These are phyloP conservation scores for Drosophila prostipennis DNA, from an alignment of 2,888 invertebrate species.

Conservation along the genomic window DNA sequence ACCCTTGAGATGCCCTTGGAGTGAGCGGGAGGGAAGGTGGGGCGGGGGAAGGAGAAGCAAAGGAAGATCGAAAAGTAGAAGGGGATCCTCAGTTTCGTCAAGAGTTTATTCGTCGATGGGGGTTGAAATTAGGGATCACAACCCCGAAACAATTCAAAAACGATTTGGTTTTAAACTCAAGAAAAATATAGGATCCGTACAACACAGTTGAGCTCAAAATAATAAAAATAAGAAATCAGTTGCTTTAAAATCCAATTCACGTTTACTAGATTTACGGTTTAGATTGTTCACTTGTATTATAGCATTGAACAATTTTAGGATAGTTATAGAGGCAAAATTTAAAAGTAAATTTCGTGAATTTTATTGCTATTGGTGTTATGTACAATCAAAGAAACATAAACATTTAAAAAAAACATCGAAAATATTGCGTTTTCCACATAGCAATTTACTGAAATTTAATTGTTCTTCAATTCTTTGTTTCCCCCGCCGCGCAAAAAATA, in stretches of 20 bases:
- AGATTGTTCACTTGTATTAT: too few species aligned
- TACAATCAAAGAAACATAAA: not conserved
- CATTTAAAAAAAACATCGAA: not conserved
- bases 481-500: slow-evolving; percentile 14
- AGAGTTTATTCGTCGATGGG: slow-evolving; percentile 22
- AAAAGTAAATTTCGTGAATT: too few species aligned
- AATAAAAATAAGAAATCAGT: too few species aligned
- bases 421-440: slow-evolving; percentile 18
- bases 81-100: not conserved
- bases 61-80: not conserved
- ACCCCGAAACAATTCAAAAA: slow-evolving; percentile 11
- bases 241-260: too few species aligned
- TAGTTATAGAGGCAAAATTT: too few species aligned
- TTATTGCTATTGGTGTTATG: too few species aligned
- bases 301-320: too few species aligned
- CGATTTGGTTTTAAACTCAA: not conserved
- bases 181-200: too few species aligned
- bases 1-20: slow-evolving; percentile 35
- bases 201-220: not conserved
- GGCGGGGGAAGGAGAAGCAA: not conserved
- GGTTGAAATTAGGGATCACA: slow-evolving; percentile 24
- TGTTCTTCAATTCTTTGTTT: slow-evolving; percentile 31
- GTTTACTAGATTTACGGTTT: too few species aligned
- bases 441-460: slow-evolving; percentile 19
- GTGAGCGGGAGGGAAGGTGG: not conserved